These are phyloP conservation scores for Rousettus leschenaultii DNA, from an alignment of 2,113 vertebrate genomes.

Conservation along the genomic window DNA sequence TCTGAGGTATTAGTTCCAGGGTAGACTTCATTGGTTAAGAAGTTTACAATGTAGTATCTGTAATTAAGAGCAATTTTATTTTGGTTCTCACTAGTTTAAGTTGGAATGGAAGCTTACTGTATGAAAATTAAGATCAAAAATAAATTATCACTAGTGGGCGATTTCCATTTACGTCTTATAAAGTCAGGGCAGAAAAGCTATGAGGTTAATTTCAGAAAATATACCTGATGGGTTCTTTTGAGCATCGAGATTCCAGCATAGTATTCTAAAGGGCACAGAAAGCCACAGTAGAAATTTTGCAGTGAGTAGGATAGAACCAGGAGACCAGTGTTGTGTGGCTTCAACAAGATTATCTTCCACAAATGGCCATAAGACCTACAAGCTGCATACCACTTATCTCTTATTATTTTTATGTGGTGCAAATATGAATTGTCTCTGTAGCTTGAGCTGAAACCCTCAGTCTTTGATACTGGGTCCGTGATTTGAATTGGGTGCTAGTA, in stretches of 20 bases:
- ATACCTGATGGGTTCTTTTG: neutral
- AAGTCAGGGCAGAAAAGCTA: neutral
- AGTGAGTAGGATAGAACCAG: neutral
- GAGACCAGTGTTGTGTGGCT: neutral
- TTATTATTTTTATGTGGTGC: neutral
- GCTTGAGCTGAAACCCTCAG: neutral
- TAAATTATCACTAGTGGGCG: neutral
- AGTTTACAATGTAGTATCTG: neutral
- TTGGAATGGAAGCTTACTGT: neutral
- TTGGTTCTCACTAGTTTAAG: constrained; percentile 21
- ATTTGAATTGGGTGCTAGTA: neutral
- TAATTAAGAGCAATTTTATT: constrained; percentile 41
- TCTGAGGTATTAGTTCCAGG: neutral
- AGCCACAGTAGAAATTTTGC: neutral
- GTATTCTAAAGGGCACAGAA: neutral
- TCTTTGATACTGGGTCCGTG: neutral
- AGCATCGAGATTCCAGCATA: neutral
- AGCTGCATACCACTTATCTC: neutral
- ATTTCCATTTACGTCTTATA: neutral
- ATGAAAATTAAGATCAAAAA: constrained; percentile 34
- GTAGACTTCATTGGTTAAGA: neutral
- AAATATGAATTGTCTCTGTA: neutral
- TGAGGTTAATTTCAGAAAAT: constrained; percentile 30
- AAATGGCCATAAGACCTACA: neutral
- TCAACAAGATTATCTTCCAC: neutral